Evolutionary conservation across 2,113 vertebrate species (phyloP), one percentile per base, ranked within the genome.

Genomic region (Chlorodrepanis virens): DNA sequence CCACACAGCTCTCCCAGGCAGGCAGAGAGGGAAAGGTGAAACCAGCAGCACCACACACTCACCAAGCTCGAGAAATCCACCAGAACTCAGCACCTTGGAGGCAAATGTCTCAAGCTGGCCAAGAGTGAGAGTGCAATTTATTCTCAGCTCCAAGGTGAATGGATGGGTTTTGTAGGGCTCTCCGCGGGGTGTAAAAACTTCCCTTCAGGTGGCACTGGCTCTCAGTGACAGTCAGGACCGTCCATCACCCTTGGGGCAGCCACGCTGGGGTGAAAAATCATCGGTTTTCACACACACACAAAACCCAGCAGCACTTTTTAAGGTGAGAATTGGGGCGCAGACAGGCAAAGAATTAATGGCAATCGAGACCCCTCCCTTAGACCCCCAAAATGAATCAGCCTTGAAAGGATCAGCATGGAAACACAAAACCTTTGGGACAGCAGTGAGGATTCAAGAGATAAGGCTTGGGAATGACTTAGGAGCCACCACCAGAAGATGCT

Each of bases 21-120:
- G 2, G 0, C 40, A 6, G 14, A 9, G 25, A 18, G 47, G 0
- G 10, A 7, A 57, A 21, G 17, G 60, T 0, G 60, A 24, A 28
- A 40, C 4, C 70, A 2, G 39, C 19, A 4, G 1, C 60, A 2
- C 20, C 5, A 4, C 72, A 9, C 31, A 8, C 21, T 14, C 25
- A 0, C 14, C 47, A 8, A 71, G 63, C 52, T 77, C 47, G 3
- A 21, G 2, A 45, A 54, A 67, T 4, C 12, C 68, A 53, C 7
- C 50, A 21, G 16, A 39, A 17, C 6, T 45, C 59, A 25, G 45
- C n/a, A 24, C 13, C 11, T 54, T 2, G 69, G 1, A 11, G 8
- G 27, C 3, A 69, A 82, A 67, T 2, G 10, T 2, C 44, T 27
- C 22, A 2, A 59, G 65, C 28, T 69, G 63, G 27, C n/a, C n/a